These are phyloP conservation scores for Sitophilus oryzae DNA, from an alignment of 1,140 invertebrate species.

Conservation along the genomic window DNA sequence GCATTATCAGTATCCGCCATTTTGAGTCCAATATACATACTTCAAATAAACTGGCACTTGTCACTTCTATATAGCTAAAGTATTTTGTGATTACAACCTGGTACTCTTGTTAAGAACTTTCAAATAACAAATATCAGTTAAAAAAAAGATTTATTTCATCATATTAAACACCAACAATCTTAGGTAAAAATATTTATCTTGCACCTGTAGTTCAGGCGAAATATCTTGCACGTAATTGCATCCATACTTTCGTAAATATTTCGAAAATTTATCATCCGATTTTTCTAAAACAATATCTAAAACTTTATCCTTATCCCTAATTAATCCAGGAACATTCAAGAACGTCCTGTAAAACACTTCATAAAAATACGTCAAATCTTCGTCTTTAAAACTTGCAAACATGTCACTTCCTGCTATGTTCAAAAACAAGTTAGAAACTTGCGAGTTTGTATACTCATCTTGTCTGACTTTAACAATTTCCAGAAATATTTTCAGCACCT, in stretches of 20 bases:
- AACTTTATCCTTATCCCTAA: constrained; percentile 24
- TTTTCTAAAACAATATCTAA: constrained; percentile 28
- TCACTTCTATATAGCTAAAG: no score
- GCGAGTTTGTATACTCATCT: constrained; percentile 17
- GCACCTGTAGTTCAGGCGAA: not conserved
- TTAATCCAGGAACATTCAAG: constrained; percentile 19
- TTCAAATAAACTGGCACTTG: no score
- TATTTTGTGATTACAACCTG: no score
- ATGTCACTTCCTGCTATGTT: constrained; percentile 11
- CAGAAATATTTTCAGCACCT: constrained; percentile 21
- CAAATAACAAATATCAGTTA: no score
- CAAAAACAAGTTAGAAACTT: constrained; percentile 19
- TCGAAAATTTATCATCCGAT: constrained; percentile 32
- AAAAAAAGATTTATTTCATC: constrained; percentile 1
- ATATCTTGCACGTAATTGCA: constrained; percentile 32
- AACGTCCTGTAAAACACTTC: constrained; percentile 26
- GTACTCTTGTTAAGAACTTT: no score
- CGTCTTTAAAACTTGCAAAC: constrained; percentile 6
- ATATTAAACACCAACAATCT: constrained; percentile 8
- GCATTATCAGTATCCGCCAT: no score
- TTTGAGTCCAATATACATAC: no score
- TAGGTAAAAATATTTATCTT: constrained; percentile 9
- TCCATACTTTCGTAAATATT: constrained; percentile 36
- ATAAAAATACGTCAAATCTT: constrained; percentile 26
- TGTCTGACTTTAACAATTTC: constrained; percentile 22